Base-by-base conservation (phyloP, 2,888 invertebrate species). In the Lomographa bimaculata region DNA sequence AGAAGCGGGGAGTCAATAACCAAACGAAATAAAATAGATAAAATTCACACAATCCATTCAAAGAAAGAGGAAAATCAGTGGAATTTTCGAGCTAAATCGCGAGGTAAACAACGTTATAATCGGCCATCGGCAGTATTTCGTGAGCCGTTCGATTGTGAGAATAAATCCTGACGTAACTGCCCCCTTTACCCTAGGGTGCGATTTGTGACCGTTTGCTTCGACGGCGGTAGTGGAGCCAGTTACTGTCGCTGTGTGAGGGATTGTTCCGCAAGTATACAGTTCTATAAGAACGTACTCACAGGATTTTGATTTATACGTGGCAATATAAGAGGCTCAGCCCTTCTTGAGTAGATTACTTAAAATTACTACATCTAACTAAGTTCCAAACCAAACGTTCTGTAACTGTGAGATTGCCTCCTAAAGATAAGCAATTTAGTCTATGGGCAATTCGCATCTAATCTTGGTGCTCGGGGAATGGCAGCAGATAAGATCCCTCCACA, bases 111-210 rank as follows among this genome's bases (percentile, higher is more conserved):
- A 35, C 44, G 33, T 35, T 52, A 51, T 51, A 50, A 50, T 49
- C 60, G 49, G 50, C 54, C 44, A 60, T 55, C 56, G 54, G 43
- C 47, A 33, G 54, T 57, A 54, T 56, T 43, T 63, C 30, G 25
- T 42, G 32, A 25, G 32, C 38, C 17, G 46, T 49, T 53, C 57
- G 55, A 55, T 59, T 56, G 47, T 42, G 44, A 26, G 50, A 38
- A 54, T 67, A 69, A 69, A 69, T 69, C 68, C 57, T 49, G 7
- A 25, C 33, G 40, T 52, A 57, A 59, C 57, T 52, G 59, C 54
- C 38, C 50, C 32, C 46, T 38, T 41, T 42, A 28, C 48, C 45
- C 44, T 34, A 29, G 59, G 52, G 57, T 23, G 25, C 44, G 26
- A 41, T 51, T 39, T 10, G 23, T 29, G 49, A 34, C 30, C 50